These are phyloP conservation scores for sheep (Ovis aries) DNA, from an alignment of 2,113 vertebrate genomes.

Conservation along the genomic window ARS-UI_Ramb_v3.0 NC_056080.1:65284501-65285000, in stretches of 20 bases:
- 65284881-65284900: not conserved
- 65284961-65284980: not conserved
- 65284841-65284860: not conserved
- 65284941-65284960: conserved; percentile 8
- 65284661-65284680: not conserved
- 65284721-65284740: not conserved
- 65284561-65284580: not conserved
- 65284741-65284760: not conserved
- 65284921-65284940: not conserved
- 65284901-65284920: not conserved
- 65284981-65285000: not conserved
- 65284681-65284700: not conserved
- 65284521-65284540: not conserved
- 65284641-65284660: not conserved
- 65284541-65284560: not conserved
- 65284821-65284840: conserved; percentile 11
- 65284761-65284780: not conserved
- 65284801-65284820: not conserved
- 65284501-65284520: not conserved
- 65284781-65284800: not conserved
- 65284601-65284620: not conserved
- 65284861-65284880: not conserved
- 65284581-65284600: not conserved
- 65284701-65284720: not conserved
- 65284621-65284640: not conserved